phyloP scores from a whole-genome alignment of 1,140 invertebrate genomes.

The Micrasema longulum region DNA sequence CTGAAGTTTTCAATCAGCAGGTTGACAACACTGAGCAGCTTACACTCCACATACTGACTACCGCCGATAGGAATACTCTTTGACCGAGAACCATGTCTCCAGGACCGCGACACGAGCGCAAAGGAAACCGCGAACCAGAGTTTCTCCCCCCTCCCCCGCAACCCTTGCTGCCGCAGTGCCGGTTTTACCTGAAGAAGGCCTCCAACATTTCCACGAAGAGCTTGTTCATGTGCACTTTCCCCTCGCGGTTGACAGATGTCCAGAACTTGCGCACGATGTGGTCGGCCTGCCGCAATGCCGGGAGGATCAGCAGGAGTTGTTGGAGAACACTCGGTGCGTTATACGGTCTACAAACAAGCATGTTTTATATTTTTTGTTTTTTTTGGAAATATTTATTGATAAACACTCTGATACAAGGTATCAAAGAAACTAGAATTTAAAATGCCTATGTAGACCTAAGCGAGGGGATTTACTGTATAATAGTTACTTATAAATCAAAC shows the following conservation, averaged over 20 bases:
- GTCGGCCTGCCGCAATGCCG: constrained; percentile 90
- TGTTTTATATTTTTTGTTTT: too few species aligned
- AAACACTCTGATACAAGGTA: too few species aligned
- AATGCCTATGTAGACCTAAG: too few species aligned
- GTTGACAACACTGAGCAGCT: too few species aligned
- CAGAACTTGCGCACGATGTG: constrained; percentile 90
- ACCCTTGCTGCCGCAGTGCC: constrained; percentile 48
- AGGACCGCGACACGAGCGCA: constrained; percentile 34
- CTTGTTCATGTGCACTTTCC: constrained; percentile 95
- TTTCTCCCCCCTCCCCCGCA: neutral
- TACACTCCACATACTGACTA: too few species aligned
- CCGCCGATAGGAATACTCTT: too few species aligned
- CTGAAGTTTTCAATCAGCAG: too few species aligned
- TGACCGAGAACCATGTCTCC: too few species aligned
- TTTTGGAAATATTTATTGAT: too few species aligned
- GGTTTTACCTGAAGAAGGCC: constrained; percentile 72
- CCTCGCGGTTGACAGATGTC: constrained; percentile 87
- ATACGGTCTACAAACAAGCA: constrained; percentile 70
- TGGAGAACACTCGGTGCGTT: constrained; percentile 78
- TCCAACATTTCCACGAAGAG: constrained; percentile 97
- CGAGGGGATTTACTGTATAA: too few species aligned
- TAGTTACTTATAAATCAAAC: too few species aligned
- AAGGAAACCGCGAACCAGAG: constrained; percentile 24
- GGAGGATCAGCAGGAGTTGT: constrained; percentile 89
- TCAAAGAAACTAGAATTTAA: too few species aligned